phyloP scores from a whole-genome alignment of 2,797 vertebrate genomes.

The Lagodon rhomboides region DNA sequence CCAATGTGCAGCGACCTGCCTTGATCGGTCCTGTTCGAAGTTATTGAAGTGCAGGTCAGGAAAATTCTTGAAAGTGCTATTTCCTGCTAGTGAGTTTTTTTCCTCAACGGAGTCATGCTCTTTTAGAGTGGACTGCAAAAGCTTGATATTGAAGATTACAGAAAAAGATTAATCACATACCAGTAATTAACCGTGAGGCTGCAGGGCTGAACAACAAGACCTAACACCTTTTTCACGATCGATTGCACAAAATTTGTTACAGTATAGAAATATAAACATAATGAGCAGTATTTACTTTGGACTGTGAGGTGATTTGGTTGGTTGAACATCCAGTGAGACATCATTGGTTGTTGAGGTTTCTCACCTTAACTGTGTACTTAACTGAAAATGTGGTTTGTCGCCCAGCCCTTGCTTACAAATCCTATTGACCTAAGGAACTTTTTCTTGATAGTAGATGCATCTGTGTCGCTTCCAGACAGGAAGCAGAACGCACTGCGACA shows the following conservation, averaged over 20 bases:
- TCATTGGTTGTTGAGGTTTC: neutral
- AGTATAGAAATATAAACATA: neutral
- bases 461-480: slow-evolving; percentile 30
- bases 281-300: too few species aligned
- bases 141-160: neutral
- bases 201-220: neutral
- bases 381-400: neutral
- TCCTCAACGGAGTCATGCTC: neutral
- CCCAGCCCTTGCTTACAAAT: neutral
- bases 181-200: neutral
- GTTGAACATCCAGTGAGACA: neutral
- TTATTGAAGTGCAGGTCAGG: neutral
- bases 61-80: neutral
- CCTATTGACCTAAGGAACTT: neutral
- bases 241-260: neutral
- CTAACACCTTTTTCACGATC: neutral
- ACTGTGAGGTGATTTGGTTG: neutral
- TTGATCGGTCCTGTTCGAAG: neutral
- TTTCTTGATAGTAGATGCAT: neutral
- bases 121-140: neutral
- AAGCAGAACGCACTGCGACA: slow-evolving; percentile 29
- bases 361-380: too few species aligned
- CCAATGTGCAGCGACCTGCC: neutral
- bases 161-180: neutral
- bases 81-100: neutral